These are phyloP conservation scores for Oreortyx pictus DNA, from an alignment of 2,797 vertebrate genomes.

Conservation along the genomic window DNA sequence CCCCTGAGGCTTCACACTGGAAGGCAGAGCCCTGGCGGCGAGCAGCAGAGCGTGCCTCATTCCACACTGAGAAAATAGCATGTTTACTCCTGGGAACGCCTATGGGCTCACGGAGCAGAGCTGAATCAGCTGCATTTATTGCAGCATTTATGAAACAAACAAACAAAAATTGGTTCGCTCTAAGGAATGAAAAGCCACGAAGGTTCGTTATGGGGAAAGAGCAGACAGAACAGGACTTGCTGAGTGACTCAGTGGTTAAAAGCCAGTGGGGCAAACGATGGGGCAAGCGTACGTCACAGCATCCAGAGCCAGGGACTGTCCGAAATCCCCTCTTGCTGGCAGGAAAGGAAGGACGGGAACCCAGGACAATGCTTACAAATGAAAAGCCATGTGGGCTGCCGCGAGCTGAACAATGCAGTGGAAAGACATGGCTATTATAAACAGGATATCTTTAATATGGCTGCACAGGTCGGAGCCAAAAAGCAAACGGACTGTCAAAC, in stretches of 20 bases:
- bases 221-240: background rate
- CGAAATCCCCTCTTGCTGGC: background rate
- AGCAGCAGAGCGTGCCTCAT: background rate
- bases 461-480: constrained; percentile 57
- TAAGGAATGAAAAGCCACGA: background rate
- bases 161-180: background rate
- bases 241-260: background rate
- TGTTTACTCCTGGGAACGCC: background rate
- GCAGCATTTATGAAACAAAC: fast-evolving
- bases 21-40: background rate
- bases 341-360: constrained; percentile 21
- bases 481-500: background rate
- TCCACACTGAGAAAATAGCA: background rate
- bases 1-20: background rate
- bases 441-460: constrained; percentile 71
- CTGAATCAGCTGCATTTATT: background rate
- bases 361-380: constrained; percentile 1
- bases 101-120: fast-evolving
- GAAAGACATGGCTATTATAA: constrained; percentile 46
- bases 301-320: background rate
- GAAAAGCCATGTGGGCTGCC: constrained; percentile 67
- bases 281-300: background rate
- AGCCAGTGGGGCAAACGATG: background rate
- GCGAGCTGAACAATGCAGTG: constrained; percentile 57
- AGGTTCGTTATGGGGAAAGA: background rate